Percentiles rank a stretch among this genome's conserved stretches.
Conservation (phyloP, 2,888 invertebrate genomes). For the Microctonus aethiopoides region DNA sequence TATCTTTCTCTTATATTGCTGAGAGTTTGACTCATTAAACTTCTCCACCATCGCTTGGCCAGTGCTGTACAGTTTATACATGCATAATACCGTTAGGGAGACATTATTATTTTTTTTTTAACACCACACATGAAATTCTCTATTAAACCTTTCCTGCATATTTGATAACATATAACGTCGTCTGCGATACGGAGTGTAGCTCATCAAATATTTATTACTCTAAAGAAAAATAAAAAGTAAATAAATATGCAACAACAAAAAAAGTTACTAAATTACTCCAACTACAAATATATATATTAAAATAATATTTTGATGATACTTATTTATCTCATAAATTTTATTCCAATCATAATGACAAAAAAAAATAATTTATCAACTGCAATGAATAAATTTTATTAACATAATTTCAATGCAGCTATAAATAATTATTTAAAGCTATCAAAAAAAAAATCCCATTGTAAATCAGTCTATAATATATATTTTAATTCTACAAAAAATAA, state of each 20-base stretch:
- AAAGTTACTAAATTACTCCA: not conserved
- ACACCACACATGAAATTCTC: constrained; percentile 8
- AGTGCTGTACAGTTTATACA: not conserved
- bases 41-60: not conserved
- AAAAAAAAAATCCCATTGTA: not conserved
- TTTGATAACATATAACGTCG: constrained; percentile 2
- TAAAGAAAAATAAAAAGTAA: not conserved
- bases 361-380: not conserved
- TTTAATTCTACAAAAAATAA: too few relatives aligned
- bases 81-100: constrained; percentile 9
- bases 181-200: not conserved
- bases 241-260: not conserved
- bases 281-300: not conserved
- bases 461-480: not conserved
- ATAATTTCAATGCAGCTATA: not conserved
- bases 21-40: constrained; percentile 9
- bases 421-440: not conserved
- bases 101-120: constrained; percentile 11
- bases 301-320: not conserved
- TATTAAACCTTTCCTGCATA: not conserved
- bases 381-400: not conserved
- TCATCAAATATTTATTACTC: not conserved
- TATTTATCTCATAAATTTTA: not conserved
- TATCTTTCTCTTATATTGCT: not conserved
- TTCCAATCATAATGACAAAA: not conserved